Percentiles rank a stretch among this genome's conserved stretches.
Evolutionary conservation across 2,113 vertebrate genomes (phyloP).

Genomic region (Barbus barbus): DNA sequence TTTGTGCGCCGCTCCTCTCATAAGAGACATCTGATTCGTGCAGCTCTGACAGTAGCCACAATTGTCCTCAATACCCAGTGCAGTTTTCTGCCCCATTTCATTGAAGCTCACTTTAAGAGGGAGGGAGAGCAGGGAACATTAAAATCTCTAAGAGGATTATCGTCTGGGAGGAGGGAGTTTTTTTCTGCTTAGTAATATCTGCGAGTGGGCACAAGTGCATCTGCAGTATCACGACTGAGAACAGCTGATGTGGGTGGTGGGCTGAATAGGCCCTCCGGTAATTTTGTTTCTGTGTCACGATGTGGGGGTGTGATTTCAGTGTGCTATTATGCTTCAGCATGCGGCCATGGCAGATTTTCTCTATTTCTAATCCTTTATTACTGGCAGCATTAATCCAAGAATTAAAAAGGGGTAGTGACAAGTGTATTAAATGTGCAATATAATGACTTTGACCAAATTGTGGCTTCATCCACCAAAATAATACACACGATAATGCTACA

Average conservation of each 20-base stretch:
- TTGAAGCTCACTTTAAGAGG: conserved; percentile 7
- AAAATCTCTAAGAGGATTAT: conserved; percentile 48
- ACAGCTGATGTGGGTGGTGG: conserved; percentile 35
- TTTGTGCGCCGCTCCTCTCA: conserved; percentile 31
- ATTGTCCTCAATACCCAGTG: conserved; percentile 49
- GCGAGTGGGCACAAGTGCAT: conserved; percentile 39
- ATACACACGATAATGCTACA: not conserved
- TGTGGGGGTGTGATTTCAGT: conserved; percentile 22
- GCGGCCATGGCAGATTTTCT: not conserved
- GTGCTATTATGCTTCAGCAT: conserved; percentile 13
- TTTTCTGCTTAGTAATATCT: conserved; percentile 49
- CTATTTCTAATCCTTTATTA: conserved; percentile 15
- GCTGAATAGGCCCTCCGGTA: conserved; percentile 5
- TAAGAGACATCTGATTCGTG: conserved; percentile 33
- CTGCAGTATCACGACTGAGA: conserved; percentile 38
- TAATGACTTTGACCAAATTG: not conserved
- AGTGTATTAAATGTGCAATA: conserved; percentile 4
- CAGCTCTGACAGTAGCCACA: conserved; percentile 21
- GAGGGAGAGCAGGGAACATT: not conserved
- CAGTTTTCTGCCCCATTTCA: conserved; percentile 49
- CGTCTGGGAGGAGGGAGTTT: not conserved
- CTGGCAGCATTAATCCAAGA: conserved; percentile 6
- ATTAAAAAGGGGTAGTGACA: not conserved
- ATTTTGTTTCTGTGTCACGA: conserved; percentile 50
- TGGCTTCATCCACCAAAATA: not conserved